Evolutionary conservation across 2,113 vertebrate genomes (phyloP).

Genomic region (Cnemophilus loriae): DNA sequence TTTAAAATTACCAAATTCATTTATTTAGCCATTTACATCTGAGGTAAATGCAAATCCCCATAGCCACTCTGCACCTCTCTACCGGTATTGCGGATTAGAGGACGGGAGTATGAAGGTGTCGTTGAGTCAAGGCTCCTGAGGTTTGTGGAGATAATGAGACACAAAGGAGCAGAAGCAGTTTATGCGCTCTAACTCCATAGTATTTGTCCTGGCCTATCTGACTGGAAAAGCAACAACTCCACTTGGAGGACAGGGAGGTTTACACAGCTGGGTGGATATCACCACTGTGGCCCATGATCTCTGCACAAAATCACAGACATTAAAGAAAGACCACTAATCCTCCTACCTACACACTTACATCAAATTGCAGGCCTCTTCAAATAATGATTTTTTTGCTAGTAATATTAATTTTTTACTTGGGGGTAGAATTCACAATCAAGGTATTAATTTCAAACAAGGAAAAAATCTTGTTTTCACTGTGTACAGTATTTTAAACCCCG

Average conservation of each 20-base stretch:
- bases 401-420: background rate
- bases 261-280: background rate
- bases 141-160: background rate
- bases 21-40: background rate
- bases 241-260: background rate
- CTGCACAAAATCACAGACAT: background rate
- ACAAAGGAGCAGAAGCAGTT: background rate
- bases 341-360: background rate
- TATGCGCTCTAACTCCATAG: background rate
- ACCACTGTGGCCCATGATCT: background rate
- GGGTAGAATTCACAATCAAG: background rate
- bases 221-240: background rate
- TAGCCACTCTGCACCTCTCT: background rate
- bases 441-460: background rate
- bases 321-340: background rate
- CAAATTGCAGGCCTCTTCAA: background rate
- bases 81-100: background rate
- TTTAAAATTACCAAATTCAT: accelerated
- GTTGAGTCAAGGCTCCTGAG: background rate
- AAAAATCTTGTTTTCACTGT: background rate
- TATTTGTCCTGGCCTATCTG: background rate
- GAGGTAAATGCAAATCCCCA: background rate
- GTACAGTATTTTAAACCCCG: background rate
- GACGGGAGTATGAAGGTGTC: background rate
- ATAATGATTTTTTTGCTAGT: background rate